A percentile compares a stretch with the other conserved stretches of the same genome.
These are phyloP conservation scores for Poeciliopsis retropinna DNA, from an alignment of 2,113 vertebrate genomes.

Conservation along the genomic window DNA sequence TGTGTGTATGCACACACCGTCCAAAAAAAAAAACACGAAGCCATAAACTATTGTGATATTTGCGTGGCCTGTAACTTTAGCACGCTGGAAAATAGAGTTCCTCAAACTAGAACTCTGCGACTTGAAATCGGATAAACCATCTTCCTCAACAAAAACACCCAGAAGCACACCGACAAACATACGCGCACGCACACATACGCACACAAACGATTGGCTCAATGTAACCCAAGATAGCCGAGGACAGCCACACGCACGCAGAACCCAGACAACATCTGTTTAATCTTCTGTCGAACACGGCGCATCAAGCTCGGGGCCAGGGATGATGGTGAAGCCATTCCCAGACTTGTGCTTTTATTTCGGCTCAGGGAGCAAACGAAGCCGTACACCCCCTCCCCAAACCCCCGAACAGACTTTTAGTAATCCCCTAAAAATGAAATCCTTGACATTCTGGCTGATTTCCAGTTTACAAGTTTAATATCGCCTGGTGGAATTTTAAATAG, in stretches of 20 bases:
- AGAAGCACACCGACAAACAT: conserved; percentile 31
- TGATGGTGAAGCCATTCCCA: conserved; percentile 26
- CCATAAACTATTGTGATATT: conserved; percentile 37
- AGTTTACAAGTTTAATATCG: conserved; percentile 49
- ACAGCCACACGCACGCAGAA: conserved; percentile 7
- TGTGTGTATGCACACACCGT: conserved; percentile 7
- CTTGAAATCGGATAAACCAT: conserved; percentile 57
- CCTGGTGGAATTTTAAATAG: conserved; percentile 53
- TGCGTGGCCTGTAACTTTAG: conserved; percentile 45
- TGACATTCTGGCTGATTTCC: conserved; percentile 58
- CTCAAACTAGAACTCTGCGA: conserved; percentile 47
- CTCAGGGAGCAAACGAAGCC: conserved; percentile 35
- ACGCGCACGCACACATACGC: conserved; percentile 28
- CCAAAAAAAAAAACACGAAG: neutral
- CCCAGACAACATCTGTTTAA: conserved; percentile 63
- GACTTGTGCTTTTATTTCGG: conserved; percentile 41
- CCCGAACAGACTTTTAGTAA: conserved; percentile 51
- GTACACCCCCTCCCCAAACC: conserved; percentile 15
- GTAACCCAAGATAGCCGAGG: conserved; percentile 34
- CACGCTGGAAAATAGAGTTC: conserved; percentile 36
- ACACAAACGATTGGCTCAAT: conserved; percentile 12
- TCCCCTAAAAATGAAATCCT: conserved; percentile 53
- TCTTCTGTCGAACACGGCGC: conserved; percentile 60
- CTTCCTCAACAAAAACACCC: conserved; percentile 36
- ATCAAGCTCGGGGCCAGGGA: conserved; percentile 40